Evolutionary conservation across 2,797 vertebrate species (phyloP).

Genomic region (Uromys caudimaculatus): DNA sequence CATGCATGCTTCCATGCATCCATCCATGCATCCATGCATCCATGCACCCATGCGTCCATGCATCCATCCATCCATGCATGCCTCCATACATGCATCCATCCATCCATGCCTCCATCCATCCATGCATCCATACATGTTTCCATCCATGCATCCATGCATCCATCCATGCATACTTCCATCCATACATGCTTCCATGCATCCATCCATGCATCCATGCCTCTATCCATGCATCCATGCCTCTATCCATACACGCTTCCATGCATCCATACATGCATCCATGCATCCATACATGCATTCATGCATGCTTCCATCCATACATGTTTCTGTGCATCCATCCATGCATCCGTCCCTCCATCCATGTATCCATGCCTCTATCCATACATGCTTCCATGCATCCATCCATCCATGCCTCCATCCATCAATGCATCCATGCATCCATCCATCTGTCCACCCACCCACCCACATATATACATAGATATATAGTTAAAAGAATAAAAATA

Average conservation of each 20-base stretch:
- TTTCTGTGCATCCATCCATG: no score
- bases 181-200: neutral
- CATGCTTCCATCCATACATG: no score
- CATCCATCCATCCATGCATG: neutral
- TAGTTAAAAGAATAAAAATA: neutral
- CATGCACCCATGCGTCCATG: neutral
- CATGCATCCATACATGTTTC: neutral
- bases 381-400: no score
- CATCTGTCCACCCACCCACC: neutral
- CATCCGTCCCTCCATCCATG: no score
- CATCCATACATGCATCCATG: neutral
- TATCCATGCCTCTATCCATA: no score
- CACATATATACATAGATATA: neutral
- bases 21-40: neutral
- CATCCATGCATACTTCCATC: neutral
- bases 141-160: neutral
- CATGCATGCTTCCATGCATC: neutral
- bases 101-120: neutral
- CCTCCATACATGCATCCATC: no score
- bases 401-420: neutral
- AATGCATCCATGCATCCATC: neutral
- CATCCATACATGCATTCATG: neutral
- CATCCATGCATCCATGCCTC: neutral
- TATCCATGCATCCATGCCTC: neutral
- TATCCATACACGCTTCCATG: neutral